phyloP scores from a whole-genome alignment of 2,888 invertebrate genomes.

The Athrips mouffetella region DNA sequence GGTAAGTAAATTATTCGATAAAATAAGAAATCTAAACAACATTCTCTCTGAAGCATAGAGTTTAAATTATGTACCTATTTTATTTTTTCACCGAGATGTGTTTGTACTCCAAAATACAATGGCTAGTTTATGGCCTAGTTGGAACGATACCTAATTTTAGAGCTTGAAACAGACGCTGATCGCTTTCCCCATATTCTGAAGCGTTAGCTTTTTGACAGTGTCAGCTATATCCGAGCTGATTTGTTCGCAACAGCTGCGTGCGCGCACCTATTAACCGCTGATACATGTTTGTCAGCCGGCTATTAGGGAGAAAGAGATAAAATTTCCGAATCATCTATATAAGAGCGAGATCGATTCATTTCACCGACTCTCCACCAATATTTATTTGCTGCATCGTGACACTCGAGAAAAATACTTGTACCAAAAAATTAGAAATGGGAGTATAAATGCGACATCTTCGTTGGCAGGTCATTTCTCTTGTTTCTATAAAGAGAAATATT shows the following conservation, averaged over 20 bases:
- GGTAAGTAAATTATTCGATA: too few species aligned
- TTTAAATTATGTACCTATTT: too few species aligned
- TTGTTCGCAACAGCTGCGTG: constrained; percentile 77
- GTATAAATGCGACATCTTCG: constrained; percentile 57
- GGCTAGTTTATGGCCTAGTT: too few species aligned
- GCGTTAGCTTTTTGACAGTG: constrained; percentile 74
- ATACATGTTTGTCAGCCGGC: constrained; percentile 79
- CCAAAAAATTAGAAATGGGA: constrained; percentile 63
- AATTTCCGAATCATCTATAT: constrained; percentile 63
- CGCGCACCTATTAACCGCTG: constrained; percentile 78
- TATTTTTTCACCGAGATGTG: too few species aligned
- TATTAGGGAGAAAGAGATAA: constrained; percentile 76
- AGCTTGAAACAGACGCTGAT: constrained; percentile 30
- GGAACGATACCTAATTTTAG: too few species aligned
- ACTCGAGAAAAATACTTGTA: constrained; percentile 65
- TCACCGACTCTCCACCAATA: constrained; percentile 69
- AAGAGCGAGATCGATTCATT: constrained; percentile 73
- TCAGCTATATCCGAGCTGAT: constrained; percentile 77
- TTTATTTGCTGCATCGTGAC: constrained; percentile 73
- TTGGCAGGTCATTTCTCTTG: constrained; percentile 65
- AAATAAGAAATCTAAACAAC: too few species aligned
- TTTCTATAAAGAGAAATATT: constrained; percentile 66
- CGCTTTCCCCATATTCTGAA: constrained; percentile 42
- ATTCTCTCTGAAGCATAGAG: too few species aligned
- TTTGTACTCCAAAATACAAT: too few species aligned